Evolutionary conservation across 2,797 vertebrate species (phyloP).

Genomic region (Phalloptychus januarius): DNA sequence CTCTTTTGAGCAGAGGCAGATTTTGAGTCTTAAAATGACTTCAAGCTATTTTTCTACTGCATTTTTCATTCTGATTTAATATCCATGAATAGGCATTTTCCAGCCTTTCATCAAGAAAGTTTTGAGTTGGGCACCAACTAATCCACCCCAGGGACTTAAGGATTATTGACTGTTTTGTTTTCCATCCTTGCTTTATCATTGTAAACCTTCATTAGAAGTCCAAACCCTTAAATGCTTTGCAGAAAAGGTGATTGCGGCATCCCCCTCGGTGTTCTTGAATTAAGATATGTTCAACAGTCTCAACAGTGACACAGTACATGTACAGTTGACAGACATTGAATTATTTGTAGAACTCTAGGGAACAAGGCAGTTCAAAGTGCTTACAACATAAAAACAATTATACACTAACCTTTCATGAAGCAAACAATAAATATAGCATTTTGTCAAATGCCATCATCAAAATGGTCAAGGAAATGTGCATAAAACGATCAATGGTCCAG

Average conservation of each 20-base stretch:
- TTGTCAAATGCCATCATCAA: too few relatives aligned
- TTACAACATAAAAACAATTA: too few relatives aligned
- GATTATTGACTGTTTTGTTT: not conserved
- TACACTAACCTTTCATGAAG: too few relatives aligned
- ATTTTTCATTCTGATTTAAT: not conserved
- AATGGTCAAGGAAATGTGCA: too few relatives aligned
- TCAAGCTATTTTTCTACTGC: not conserved
- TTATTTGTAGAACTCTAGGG: too few relatives aligned
- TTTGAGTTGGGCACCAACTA: not conserved
- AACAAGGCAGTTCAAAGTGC: too few relatives aligned
- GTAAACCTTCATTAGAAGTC: constrained; percentile 13
- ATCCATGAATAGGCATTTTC: not conserved
- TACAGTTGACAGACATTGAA: constrained; percentile 20
- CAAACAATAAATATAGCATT: too few relatives aligned
- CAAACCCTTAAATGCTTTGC: constrained; percentile 13
- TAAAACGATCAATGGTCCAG: too few relatives aligned
- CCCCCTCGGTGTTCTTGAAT: constrained; percentile 46
- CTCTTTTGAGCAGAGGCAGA: not conserved
- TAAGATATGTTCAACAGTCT: constrained; percentile 36
- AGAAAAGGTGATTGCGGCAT: constrained; percentile 44
- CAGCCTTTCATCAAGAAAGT: not conserved
- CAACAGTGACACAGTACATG: too few relatives aligned
- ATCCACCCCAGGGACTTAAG: not conserved
- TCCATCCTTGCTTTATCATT: not conserved
- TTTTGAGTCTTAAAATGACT: not conserved